phyloP scores from a whole-genome alignment of 2,113 vertebrate genomes.

The Hemibagrus wyckioides region DNA sequence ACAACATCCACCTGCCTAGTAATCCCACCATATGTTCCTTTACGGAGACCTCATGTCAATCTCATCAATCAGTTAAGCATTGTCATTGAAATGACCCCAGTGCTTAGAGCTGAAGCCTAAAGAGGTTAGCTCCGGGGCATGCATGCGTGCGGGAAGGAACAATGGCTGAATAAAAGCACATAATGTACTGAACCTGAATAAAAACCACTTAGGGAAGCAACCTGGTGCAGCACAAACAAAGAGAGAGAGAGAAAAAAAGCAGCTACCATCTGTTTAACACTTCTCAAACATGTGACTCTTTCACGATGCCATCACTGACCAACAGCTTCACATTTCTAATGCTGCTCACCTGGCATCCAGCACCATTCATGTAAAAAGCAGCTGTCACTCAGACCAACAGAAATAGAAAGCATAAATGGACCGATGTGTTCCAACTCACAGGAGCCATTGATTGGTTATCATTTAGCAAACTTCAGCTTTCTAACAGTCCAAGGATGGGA shows the following conservation, averaged over 20 bases:
- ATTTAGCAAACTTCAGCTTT: not conserved
- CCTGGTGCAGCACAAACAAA: slow-evolving; percentile 24
- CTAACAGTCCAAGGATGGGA: slow-evolving; percentile 10
- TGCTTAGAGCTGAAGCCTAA: slow-evolving; percentile 37
- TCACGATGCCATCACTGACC: slow-evolving; percentile 16
- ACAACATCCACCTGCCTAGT: slow-evolving; percentile 59
- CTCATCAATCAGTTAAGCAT: slow-evolving; percentile 56
- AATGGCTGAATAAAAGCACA: slow-evolving; percentile 39
- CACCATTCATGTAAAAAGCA: slow-evolving; percentile 1
- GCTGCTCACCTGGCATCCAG: slow-evolving; percentile 17
- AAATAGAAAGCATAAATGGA: slow-evolving; percentile 2
- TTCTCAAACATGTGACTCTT: slow-evolving; percentile 23
- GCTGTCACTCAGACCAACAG: not conserved
- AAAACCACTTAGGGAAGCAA: slow-evolving; percentile 16
- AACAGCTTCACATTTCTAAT: slow-evolving; percentile 33
- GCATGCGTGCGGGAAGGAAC: slow-evolving; percentile 8
- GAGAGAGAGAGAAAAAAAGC: not conserved
- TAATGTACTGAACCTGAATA: not conserved
- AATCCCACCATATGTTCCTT: slow-evolving; percentile 64
- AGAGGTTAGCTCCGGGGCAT: slow-evolving; percentile 31
- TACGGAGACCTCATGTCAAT: slow-evolving; percentile 58
- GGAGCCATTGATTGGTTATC: not conserved
- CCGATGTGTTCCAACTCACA: not conserved
- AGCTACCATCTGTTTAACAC: slow-evolving; percentile 44
- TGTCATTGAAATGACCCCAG: slow-evolving; percentile 60